Base-by-base conservation (phyloP, 2,113 vertebrate genomes). In the Donacobius atricapilla region DNA sequence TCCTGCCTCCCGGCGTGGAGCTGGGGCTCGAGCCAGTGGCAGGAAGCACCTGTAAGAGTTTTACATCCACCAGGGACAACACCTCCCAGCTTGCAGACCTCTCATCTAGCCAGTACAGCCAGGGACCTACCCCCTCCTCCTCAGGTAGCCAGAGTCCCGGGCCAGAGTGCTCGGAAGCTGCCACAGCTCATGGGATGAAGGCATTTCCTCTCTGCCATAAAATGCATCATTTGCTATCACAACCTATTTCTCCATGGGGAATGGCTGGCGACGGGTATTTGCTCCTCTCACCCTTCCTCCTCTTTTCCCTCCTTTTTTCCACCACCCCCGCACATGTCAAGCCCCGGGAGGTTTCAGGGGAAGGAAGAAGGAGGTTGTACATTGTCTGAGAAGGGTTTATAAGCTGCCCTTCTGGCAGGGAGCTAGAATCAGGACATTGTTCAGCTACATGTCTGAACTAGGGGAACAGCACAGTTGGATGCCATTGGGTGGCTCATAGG, bases 21-120 rank as follows among this genome's bases (percentile, higher is more conserved):
- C n/a, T n/a, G n/a, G n/a, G n/a, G n/a, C n/a, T n/a, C n/a, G n/a
- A n/a, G 68, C 39, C 78, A 40, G 64, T 31, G 0, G 76, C 94
- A 96, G 92, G 94, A 96, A 97, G 89, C 92, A 96, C 89, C 82
- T 94, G 88, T 92, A 78, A 42, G 95, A 35, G 53, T 90, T 94
- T 96, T 48, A 88, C 53, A 84, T 79, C 48, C 95, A 90, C 69
- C 72, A 79, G 66, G 90, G 88, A 95, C 64, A 88, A n/a, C 88
- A 91, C 83, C 90, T 93, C 78, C 93, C 91, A 88, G 14, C 77
- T 68, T 60, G 80, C 82, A 93, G 86, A 19, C 48, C 56, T 90
- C 68, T 96, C 90, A 88, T 88, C 90, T 92, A 76, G 68, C 51
- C 16, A 70, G 27, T 19, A 18, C 28, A 77, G 37, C 7, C 69